phyloP scores from a whole-genome alignment of 2,888 invertebrate genomes.

The Sarcophaga carnaria region DNA sequence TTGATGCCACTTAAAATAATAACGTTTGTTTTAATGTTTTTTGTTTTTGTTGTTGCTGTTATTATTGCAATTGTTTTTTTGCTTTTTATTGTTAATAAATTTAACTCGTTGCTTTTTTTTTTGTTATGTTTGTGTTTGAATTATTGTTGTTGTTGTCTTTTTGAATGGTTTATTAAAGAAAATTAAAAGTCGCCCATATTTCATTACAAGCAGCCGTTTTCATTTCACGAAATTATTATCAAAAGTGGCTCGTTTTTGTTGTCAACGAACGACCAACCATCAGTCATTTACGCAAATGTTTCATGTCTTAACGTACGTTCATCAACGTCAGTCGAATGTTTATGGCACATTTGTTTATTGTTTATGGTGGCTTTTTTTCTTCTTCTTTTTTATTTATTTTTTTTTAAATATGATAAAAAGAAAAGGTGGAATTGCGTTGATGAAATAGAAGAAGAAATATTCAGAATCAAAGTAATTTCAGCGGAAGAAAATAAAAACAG shows the following conservation, averaged over 20 bases:
- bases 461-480: too few relatives aligned
- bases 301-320: constrained; percentile 39
- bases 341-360: constrained; percentile 5
- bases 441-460: too few relatives aligned
- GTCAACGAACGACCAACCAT: constrained; percentile 48
- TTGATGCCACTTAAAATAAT: constrained; percentile 67
- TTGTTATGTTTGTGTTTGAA: too few relatives aligned
- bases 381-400: too few relatives aligned
- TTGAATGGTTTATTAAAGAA: constrained; percentile 9
- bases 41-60: constrained; percentile 42
- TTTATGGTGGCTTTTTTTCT: too few relatives aligned
- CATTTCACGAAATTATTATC: constrained; percentile 61
- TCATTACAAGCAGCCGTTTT: constrained; percentile 17
- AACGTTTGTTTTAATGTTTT: constrained; percentile 49
- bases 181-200: constrained; percentile 68
- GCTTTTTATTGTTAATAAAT: constrained; percentile 27
- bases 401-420: too few relatives aligned
- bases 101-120: neutral
- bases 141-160: too few relatives aligned
- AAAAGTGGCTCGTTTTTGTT: constrained; percentile 68
- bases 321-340: constrained; percentile 48
- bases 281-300: constrained; percentile 58
- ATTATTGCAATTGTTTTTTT: neutral
- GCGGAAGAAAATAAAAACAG: too few relatives aligned
- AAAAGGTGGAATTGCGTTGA: too few relatives aligned